Evolutionary conservation across 2,113 vertebrate genomes (phyloP), one percentile per base, ranked within the genome.

Genomic region (Mus spicilegus): DNA sequence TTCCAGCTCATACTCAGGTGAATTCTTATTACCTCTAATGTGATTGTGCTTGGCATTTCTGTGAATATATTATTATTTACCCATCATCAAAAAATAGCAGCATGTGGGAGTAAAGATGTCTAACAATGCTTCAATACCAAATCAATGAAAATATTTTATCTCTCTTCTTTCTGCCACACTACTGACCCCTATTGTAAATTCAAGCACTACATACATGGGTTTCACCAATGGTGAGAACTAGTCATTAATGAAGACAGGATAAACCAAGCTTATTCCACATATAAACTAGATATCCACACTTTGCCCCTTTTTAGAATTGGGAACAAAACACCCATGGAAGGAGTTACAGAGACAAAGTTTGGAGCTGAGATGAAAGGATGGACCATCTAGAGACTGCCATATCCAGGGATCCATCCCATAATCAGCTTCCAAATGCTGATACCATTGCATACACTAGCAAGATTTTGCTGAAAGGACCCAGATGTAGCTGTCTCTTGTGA

Each of bases 41-140:
- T 39, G 63, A 82, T 56, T 82, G 26, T 96, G 22, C 10, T 75
- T 69, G 67, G 81, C 77, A 95, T 36, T 93, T 90, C 12, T 69
- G 33, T 94, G 56, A 78, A 95, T 75, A 95, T 92, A 93, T 96
- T 90, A 92, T 91, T 20, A 94, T 81, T 46, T 90, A 95, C 42
- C 24, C 39, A 89, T 87, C 36, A 94, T 81, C 20, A 77, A 56
- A 36, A 82, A 90, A 56, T 33, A 63, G 72, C 1, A 54, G 20
- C 33, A 26, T 28, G 10, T 46, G 7, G 36, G 11, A 42, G n/a
- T 42, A 30, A 90, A 93, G 46, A 73, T 7, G 88, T 5, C 46
- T 20, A 77, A 76, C 0, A 70, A 20, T 69, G 24, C 30, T 67
- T 85, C 81, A 16, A 8, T 77, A 89, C 6, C 3, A 28, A 82